These are phyloP conservation scores for Lutraria lutraria DNA, from an alignment of 2,888 invertebrate species.

Conservation along the genomic window DNA sequence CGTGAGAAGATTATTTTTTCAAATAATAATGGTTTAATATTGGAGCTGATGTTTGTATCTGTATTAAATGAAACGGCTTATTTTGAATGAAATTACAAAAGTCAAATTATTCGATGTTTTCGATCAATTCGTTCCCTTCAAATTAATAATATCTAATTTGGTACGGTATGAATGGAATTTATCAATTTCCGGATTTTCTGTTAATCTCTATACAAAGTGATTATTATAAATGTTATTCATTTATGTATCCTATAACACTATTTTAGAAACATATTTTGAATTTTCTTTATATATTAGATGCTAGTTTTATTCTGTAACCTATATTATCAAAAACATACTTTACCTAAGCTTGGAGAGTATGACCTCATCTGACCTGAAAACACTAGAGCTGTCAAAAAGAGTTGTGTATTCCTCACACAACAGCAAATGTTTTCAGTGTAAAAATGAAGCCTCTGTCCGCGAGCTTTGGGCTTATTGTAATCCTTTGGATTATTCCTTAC, in stretches of 20 bases:
- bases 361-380: constrained; percentile 57
- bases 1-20: not conserved
- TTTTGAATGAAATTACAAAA: not conserved
- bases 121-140: not conserved
- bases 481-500: constrained; percentile 73
- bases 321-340: not conserved
- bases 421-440: constrained; percentile 57
- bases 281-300: not conserved
- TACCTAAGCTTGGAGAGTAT: constrained; percentile 51
- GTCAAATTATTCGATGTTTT: not conserved
- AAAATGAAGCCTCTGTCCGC: constrained; percentile 70
- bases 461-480: constrained; percentile 69
- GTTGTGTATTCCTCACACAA: constrained; percentile 56
- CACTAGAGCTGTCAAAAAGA: constrained; percentile 29
- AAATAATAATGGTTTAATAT: not conserved
- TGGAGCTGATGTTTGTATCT: not conserved
- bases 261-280: not conserved
- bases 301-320: not conserved
- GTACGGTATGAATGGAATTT: not conserved
- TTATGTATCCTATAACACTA: not conserved
- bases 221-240: not conserved
- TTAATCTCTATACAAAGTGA: constrained; percentile 16
- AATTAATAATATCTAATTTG: not conserved
- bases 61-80: not conserved
- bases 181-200: not conserved